Evolutionary conservation across 2,888 invertebrate species (phyloP).

Genomic region (Orthosia cruda): DNA sequence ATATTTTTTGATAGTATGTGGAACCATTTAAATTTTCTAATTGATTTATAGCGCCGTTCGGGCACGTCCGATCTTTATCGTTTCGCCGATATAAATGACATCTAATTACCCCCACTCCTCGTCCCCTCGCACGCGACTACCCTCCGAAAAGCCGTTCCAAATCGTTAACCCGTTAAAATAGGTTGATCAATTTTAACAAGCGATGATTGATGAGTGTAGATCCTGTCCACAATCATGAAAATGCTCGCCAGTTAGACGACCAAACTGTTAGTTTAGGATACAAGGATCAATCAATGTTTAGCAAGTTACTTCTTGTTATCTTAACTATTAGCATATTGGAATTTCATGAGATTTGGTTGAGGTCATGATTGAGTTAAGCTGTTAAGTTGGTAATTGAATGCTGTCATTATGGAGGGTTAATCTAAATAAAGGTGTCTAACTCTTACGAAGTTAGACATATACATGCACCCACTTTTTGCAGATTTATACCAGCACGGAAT

Average conservation of each 20-base stretch:
- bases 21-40: not conserved
- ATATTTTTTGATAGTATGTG: not conserved
- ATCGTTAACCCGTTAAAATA: slow-evolving; percentile 33
- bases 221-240: slow-evolving; percentile 47
- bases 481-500: not conserved
- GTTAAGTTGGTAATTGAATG: slow-evolving; percentile 23
- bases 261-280: slow-evolving; percentile 63
- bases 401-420: not conserved
- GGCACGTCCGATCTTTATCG: slow-evolving; percentile 26
- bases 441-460: not conserved
- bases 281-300: slow-evolving; percentile 56
- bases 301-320: slow-evolving; percentile 45
- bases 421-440: not conserved
- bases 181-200: slow-evolving; percentile 34
- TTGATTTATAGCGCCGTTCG: slow-evolving; percentile 16
- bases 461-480: not conserved
- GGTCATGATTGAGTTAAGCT: slow-evolving; percentile 39
- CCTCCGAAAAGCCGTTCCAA: slow-evolving; percentile 10
- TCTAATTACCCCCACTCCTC: slow-evolving; percentile 24
- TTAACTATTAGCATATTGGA: slow-evolving; percentile 47
- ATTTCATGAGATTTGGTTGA: slow-evolving; percentile 26
- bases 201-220: slow-evolving; percentile 59
- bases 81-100: slow-evolving; percentile 25
- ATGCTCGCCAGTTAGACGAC: slow-evolving; percentile 30
- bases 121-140: slow-evolving; percentile 3